phyloP scores from a whole-genome alignment of 2,113 vertebrate species.

The Chloropsis hardwickii region DNA sequence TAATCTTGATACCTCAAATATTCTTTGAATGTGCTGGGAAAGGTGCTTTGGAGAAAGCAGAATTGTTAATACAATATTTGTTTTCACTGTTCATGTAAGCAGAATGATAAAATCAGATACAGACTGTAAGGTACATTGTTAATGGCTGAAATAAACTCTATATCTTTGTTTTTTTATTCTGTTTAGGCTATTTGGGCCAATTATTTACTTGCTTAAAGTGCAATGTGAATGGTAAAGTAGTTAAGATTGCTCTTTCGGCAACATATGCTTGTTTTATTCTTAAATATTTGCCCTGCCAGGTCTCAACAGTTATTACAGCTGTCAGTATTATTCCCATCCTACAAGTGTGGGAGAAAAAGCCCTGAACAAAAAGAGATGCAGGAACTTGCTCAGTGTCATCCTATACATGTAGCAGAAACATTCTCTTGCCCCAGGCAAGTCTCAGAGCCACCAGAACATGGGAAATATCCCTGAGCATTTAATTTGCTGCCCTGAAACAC shows the following conservation, averaged over 20 bases:
- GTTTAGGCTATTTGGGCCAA: neutral
- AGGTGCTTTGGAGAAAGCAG: neutral
- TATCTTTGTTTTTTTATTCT: neutral
- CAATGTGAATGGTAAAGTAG: accelerated
- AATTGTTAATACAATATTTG: neutral
- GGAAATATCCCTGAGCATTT: neutral
- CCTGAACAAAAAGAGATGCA: neutral
- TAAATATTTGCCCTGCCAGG: neutral
- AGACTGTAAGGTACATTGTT: neutral
- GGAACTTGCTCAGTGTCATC: neutral
- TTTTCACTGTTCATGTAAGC: neutral
- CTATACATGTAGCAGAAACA: accelerated
- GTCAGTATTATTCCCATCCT: neutral
- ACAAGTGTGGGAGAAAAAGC: neutral
- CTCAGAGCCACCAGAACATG: neutral
- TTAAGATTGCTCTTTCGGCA: neutral
- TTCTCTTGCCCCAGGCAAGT: neutral
- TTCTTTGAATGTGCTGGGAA: neutral
- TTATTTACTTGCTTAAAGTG: neutral
- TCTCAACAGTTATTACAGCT: neutral
- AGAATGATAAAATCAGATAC: neutral
- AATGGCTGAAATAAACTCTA: neutral
- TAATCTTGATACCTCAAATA: neutral
- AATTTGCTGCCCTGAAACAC: neutral
- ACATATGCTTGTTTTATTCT: neutral